Conservation (phyloP, 2,888 invertebrate species). For the Agrotis segetum region DNA sequence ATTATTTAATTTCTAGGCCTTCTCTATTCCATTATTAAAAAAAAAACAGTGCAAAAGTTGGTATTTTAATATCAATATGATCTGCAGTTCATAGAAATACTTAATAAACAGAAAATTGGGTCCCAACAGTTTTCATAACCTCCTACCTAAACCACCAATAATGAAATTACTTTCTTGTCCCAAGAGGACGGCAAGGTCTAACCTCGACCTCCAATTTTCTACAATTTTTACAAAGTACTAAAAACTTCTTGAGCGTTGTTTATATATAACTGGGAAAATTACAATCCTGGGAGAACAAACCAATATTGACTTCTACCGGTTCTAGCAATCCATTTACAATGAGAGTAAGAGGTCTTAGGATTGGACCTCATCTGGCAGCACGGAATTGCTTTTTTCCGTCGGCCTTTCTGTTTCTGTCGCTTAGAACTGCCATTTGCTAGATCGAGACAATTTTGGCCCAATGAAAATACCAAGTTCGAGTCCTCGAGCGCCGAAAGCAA, state of each 20-base stretch:
- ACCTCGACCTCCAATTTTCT: not conserved
- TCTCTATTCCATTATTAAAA: no score
- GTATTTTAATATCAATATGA: not conserved
- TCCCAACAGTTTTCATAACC: not conserved
- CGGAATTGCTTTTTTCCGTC: no score
- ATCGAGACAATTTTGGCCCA: no score
- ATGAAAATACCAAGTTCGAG: no score
- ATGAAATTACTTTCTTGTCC: conserved; percentile 12
- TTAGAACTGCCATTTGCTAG: no score
- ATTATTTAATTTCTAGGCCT: no score
- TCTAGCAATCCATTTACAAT: conserved; percentile 17
- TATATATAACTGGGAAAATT: conserved; percentile 20
- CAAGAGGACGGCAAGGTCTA: not conserved
- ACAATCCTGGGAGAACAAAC: not conserved
- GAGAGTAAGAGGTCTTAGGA: no score
- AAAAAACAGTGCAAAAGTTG: not conserved
- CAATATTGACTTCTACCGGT: conserved; percentile 7
- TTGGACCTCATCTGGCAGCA: no score
- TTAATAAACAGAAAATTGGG: not conserved
- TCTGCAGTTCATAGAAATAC: not conserved
- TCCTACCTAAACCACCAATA: not conserved
- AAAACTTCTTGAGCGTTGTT: not conserved
- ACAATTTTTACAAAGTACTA: not conserved
- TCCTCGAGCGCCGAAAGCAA: no score
- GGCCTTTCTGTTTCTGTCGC: no score